Percentiles rank a stretch among this genome's conserved stretches.
Conservation (phyloP, 2,888 invertebrate genomes). For the Cheilosia vernalis region DNA sequence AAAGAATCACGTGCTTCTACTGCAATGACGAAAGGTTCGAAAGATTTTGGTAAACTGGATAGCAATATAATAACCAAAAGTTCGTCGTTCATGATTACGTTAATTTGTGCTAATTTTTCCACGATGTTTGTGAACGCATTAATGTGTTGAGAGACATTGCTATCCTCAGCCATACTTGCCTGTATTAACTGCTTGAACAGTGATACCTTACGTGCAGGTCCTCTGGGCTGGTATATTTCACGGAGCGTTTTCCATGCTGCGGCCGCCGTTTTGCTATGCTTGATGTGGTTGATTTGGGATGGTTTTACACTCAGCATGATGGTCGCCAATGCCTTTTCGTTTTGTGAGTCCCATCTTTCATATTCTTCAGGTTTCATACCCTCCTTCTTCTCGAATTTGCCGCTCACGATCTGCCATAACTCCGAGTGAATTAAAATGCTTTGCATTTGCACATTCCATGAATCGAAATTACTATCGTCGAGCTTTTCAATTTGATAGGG, state of each 20-base stretch:
- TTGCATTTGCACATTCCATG: constrained; percentile 53
- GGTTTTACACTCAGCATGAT: constrained; percentile 36
- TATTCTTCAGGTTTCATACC: constrained; percentile 23
- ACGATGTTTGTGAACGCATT: constrained; percentile 56
- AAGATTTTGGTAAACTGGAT: constrained; percentile 12
- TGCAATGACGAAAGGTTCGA: constrained; percentile 66
- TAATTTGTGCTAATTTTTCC: constrained; percentile 62
- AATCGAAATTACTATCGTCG: constrained; percentile 39
- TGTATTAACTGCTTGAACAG: constrained; percentile 64
- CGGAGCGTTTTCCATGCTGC: constrained; percentile 59
- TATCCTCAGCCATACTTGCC: constrained; percentile 24
- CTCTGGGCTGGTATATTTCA: constrained; percentile 63
- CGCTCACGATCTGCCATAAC: constrained; percentile 42
- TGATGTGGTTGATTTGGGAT: constrained; percentile 21
- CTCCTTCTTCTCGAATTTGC: constrained; percentile 34
- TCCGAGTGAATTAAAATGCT: constrained; percentile 44
- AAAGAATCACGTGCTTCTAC: constrained; percentile 68
- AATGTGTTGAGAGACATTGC: constrained; percentile 38
- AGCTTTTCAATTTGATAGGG: constrained; percentile 16
- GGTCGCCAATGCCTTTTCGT: constrained; percentile 59
- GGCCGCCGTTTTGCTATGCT: constrained; percentile 54
- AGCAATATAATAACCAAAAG: constrained; percentile 64
- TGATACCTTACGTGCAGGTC: constrained; percentile 62
- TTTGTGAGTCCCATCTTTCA: constrained; percentile 31
- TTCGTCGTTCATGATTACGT: constrained; percentile 50